Base-by-base conservation (phyloP, 1,140 invertebrate genomes). In the Leucophenga varia region DNA sequence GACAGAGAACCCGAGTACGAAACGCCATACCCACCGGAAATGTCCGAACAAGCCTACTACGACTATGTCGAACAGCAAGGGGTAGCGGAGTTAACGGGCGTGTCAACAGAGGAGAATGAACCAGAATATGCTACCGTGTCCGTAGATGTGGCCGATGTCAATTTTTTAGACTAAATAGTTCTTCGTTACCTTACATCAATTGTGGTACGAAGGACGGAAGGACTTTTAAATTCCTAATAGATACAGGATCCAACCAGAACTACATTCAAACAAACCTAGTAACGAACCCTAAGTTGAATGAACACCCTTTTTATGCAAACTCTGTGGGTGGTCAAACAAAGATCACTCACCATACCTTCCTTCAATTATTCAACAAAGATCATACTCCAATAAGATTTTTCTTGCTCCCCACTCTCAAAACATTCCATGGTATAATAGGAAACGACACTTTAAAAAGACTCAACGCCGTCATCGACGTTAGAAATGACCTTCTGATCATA, bases 261-360 rank as follows among this genome's bases (percentile, higher is more conserved):
- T n/a, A n/a, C n/a, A n/a, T n/a, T n/a, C n/a, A n/a, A n/a, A n/a
- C n/a, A n/a, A n/a, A n/a, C n/a, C n/a, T n/a, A n/a, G n/a, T n/a
- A n/a, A n/a, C n/a, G n/a, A n/a, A n/a, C n/a, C n/a, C n/a, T n/a
- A n/a, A n/a, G n/a, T n/a, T n/a, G n/a, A n/a, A n/a, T n/a, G n/a
- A n/a, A n/a, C n/a, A 22, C 3, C n/a, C 17, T 36, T 13, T 30
- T 22, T 17, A 37, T 45, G 18, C 10, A 31, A 20, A 47, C 39
- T 46, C 22, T 7, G 12, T 46, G n/a, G 43, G 43, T 19, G 35
- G 17, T 8, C 34, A 46, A 25, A 46, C 22, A 4, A 20, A 30
- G 19, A 36, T 46, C 10, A 38, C 35, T 18, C 43, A 46, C 10
- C 43, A 46, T 18, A 38, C 22, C 20, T 10, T 6, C 2, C n/a